phyloP scores from a whole-genome alignment of 2,113 vertebrate genomes.

The Micronycteris hirsuta region DNA sequence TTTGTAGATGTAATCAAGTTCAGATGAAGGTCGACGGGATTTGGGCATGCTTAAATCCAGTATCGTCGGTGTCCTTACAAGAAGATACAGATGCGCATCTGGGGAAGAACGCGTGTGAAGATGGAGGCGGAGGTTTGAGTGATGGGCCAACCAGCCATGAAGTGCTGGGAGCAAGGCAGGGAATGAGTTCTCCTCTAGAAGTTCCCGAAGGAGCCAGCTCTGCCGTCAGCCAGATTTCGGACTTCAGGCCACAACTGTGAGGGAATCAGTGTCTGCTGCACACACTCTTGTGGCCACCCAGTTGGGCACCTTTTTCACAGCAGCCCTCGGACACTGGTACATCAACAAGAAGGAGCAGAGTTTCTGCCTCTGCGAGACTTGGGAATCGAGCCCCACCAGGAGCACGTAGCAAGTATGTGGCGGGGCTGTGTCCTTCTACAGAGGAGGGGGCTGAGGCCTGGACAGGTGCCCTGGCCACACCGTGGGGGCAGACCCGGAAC shows the following conservation, averaged over 20 bases:
- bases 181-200: neutral
- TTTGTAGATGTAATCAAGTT: neutral
- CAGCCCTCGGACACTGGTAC: neutral
- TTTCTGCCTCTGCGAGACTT: neutral
- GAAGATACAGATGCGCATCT: neutral
- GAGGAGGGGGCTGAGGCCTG: neutral
- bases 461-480: neutral
- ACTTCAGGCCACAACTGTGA: neutral
- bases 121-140: neutral
- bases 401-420: neutral
- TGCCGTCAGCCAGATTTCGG: neutral
- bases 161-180: neutral
- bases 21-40: neutral
- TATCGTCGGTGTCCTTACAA: neutral
- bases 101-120: neutral
- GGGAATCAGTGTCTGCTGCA: neutral
- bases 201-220: neutral
- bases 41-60: neutral
- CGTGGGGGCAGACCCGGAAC: neutral
- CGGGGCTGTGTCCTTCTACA: neutral
- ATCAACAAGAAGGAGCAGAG: neutral
- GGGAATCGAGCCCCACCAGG: neutral
- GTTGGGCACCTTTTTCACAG: neutral
- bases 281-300: neutral
- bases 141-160: fast-evolving